These are phyloP conservation scores for Sympetrum striolatum DNA, from an alignment of 2,888 invertebrate genomes.

Conservation along the genomic window DNA sequence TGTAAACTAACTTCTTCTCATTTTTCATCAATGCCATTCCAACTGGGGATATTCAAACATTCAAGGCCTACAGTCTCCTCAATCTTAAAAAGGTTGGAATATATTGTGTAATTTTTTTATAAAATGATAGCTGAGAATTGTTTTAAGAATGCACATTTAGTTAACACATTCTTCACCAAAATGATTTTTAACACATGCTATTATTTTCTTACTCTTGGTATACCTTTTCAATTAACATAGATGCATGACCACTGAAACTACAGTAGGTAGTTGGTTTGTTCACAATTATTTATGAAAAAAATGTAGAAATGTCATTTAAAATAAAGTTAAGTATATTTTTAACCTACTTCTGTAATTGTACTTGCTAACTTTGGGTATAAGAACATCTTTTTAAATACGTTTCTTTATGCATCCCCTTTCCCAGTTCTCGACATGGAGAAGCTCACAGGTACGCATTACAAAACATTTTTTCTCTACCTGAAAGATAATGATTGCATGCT, in stretches of 20 bases:
- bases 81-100: constrained; percentile 60
- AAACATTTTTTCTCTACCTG: constrained; percentile 6
- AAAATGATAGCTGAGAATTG: constrained; percentile 29
- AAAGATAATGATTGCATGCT: constrained; percentile 1
- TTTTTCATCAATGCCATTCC: constrained; percentile 41
- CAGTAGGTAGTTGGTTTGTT: constrained; percentile 41
- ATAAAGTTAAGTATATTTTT: constrained; percentile 45
- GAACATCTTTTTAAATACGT: constrained; percentile 39
- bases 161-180: constrained; percentile 36
- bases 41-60: constrained; percentile 45
- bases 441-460: constrained; percentile 56
- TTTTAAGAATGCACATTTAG: constrained; percentile 43
- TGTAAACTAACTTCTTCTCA: constrained; percentile 40
- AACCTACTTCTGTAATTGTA: constrained; percentile 27
- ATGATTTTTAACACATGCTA: constrained; percentile 30
- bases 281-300: constrained; percentile 40
- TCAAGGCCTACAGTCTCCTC: constrained; percentile 61
- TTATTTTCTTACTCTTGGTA: constrained; percentile 44
- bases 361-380: constrained; percentile 43
- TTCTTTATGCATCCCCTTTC: constrained; percentile 47
- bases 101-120: constrained; percentile 44
- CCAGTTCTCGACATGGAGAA: constrained; percentile 59
- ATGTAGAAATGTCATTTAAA: constrained; percentile 36
- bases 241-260: constrained; percentile 41
- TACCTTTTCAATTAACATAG: constrained; percentile 34